Conservation (phyloP, 2,888 invertebrate species). For the Ceriagrion tenellum region DNA sequence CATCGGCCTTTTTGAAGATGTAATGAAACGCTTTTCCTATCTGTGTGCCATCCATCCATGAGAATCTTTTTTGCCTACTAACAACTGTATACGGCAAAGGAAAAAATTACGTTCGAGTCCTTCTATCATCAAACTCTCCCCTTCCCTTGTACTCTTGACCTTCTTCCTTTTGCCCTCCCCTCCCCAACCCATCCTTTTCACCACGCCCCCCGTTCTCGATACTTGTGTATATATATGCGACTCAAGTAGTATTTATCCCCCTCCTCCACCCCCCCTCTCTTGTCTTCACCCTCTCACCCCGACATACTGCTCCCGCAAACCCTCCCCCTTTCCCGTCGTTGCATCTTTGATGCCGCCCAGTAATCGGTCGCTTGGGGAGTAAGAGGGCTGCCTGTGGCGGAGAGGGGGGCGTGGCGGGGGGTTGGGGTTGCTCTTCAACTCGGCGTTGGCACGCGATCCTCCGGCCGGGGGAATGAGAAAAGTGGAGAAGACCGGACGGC, state of each 20-base stretch:
- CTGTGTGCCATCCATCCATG: no score
- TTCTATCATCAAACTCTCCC: neutral
- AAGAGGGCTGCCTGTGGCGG: neutral
- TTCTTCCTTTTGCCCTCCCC: neutral
- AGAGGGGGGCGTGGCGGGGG: no score
- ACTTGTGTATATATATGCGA: neutral
- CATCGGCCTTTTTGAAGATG: no score
- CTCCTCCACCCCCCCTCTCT: neutral
- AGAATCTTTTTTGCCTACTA: no score
- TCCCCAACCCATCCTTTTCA: neutral
- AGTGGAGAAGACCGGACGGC: neutral
- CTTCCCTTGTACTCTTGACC: neutral
- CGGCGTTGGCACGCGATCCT: slow-evolving; percentile 46
- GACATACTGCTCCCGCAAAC: neutral
- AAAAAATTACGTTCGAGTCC: no score
- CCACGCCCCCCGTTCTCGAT: neutral
- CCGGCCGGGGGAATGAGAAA: neutral
- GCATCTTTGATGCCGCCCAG: slow-evolving; percentile 42
- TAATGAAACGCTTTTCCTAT: no score
- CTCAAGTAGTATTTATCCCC: slow-evolving; percentile 37
- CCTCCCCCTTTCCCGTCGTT: neutral
- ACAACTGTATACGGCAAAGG: no score
- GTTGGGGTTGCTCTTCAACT: no score
- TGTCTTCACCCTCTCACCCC: neutral
- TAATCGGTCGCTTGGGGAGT: slow-evolving; percentile 47